Conservation (phyloP, 2,888 invertebrate species). For the Athetis lepigone region DNA sequence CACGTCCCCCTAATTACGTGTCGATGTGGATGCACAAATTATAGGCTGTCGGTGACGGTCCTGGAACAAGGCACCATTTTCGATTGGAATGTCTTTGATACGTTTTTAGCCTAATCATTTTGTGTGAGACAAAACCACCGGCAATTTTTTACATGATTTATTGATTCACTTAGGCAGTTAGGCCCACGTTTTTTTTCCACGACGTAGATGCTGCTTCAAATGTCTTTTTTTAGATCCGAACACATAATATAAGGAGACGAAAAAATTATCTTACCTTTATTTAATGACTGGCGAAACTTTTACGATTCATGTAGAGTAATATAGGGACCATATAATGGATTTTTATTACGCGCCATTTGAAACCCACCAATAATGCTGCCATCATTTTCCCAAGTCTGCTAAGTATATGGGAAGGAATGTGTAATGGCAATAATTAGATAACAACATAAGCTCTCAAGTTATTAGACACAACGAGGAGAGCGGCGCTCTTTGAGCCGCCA, state of each 20-base stretch:
- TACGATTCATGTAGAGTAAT: conserved; percentile 48
- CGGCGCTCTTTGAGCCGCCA: conserved; percentile 61
- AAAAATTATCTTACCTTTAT: conserved; percentile 61
- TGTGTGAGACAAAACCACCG: conserved; percentile 61
- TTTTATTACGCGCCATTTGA: conserved; percentile 46
- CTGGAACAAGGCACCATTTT: conserved; percentile 73
- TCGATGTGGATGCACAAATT: conserved; percentile 87
- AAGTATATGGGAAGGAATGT: conserved; percentile 38
- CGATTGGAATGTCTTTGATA: conserved; percentile 74
- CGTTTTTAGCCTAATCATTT: conserved; percentile 73
- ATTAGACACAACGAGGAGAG: conserved; percentile 52
- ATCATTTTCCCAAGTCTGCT: conserved; percentile 2
- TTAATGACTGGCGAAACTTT: conserved; percentile 62
- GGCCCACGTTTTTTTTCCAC: conserved; percentile 54
- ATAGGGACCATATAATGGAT: conserved; percentile 32
- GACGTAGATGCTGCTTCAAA: conserved; percentile 53
- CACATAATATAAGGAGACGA: conserved; percentile 36
- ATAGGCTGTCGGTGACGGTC: conserved; percentile 78
- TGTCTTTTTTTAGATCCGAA: conserved; percentile 52
- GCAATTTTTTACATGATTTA: conserved; percentile 65
- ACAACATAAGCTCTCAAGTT: conserved; percentile 54
- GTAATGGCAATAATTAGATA: conserved; percentile 52
- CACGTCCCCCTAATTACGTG: conserved; percentile 86
- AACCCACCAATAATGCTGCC: conserved; percentile 21
- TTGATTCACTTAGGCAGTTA: conserved; percentile 66